These are phyloP conservation scores for Himalopsyche japonica DNA, from an alignment of 2,888 invertebrate genomes.

Conservation along the genomic window DNA sequence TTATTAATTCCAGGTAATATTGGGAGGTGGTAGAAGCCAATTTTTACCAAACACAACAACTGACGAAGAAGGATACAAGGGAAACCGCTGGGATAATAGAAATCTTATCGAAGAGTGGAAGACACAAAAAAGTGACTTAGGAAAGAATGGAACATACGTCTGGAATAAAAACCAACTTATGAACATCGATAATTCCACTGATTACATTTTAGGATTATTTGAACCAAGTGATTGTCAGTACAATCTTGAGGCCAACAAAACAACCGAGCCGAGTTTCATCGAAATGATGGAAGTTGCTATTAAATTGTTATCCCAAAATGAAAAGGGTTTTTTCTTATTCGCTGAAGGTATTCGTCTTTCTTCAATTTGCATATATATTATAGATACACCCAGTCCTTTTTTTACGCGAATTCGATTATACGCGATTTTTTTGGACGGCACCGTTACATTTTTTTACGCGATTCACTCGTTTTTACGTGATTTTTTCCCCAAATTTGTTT, in stretches of 20 bases:
- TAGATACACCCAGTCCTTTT: too few relatives aligned
- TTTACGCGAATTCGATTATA: too few relatives aligned
- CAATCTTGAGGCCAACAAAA: constrained; percentile 47
- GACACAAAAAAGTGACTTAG: constrained; percentile 45
- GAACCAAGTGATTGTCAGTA: constrained; percentile 56
- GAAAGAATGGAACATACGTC: constrained; percentile 50
- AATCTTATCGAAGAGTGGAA: constrained; percentile 67
- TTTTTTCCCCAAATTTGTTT: too few relatives aligned
- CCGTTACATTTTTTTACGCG: too few relatives aligned
- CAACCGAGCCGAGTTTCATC: constrained; percentile 59
- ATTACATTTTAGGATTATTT: constrained; percentile 57
- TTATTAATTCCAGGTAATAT: constrained; percentile 46
- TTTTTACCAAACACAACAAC: constrained; percentile 52
- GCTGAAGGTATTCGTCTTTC: constrained; percentile 62
- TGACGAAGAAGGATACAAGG: constrained; percentile 48
- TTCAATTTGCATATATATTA: too few relatives aligned
- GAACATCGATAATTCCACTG: constrained; percentile 49
- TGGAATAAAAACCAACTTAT: constrained; percentile 56
- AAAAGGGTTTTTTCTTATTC: constrained; percentile 66
- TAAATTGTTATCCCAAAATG: constrained; percentile 56
- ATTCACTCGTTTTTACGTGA: too few relatives aligned
- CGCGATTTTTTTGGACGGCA: too few relatives aligned
- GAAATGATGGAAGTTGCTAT: constrained; percentile 68
- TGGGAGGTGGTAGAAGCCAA: constrained; percentile 63
- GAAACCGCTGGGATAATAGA: constrained; percentile 53